Conservation (phyloP, 2,797 vertebrate species). For the Pantherophis alleghaniensis region DNA sequence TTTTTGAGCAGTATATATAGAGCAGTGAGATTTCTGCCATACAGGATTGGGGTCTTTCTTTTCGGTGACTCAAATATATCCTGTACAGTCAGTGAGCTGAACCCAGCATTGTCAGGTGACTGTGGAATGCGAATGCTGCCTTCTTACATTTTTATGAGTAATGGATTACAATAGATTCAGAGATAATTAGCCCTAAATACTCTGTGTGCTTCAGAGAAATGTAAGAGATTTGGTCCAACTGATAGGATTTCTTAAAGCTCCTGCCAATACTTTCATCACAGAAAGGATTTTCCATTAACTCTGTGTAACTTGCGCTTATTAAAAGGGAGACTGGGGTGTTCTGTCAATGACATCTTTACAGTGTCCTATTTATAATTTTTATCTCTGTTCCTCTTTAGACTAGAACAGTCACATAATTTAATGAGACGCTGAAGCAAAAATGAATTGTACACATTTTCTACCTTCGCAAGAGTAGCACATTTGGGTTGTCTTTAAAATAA, state of each 20-base stretch:
- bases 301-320: slow-evolving; percentile 53
- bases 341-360: slow-evolving; percentile 62
- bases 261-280: slow-evolving; percentile 62
- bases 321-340: slow-evolving; percentile 56
- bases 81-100: not conserved
- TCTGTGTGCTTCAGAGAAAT: slow-evolving; percentile 40
- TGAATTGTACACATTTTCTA: slow-evolving; percentile 59
- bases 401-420: slow-evolving; percentile 60
- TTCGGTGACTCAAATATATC: not conserved
- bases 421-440: slow-evolving; percentile 51
- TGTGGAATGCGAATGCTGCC: not conserved
- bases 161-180: slow-evolving; percentile 15
- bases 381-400: slow-evolving; percentile 62
- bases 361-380: slow-evolving; percentile 64
- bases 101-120: not conserved
- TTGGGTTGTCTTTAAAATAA: slow-evolving; percentile 42
- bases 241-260: slow-evolving; percentile 19
- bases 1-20: not conserved
- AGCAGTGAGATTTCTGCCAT: not conserved
- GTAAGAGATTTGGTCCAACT: slow-evolving; percentile 38
- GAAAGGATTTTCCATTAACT: slow-evolving; percentile 51
- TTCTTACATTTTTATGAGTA: slow-evolving; percentile 33
- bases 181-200: slow-evolving; percentile 44
- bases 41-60: not conserved
- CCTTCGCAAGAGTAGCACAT: slow-evolving; percentile 47